phyloP scores from a whole-genome alignment of 2,113 vertebrate genomes.

The Sceloporus undulatus region DNA sequence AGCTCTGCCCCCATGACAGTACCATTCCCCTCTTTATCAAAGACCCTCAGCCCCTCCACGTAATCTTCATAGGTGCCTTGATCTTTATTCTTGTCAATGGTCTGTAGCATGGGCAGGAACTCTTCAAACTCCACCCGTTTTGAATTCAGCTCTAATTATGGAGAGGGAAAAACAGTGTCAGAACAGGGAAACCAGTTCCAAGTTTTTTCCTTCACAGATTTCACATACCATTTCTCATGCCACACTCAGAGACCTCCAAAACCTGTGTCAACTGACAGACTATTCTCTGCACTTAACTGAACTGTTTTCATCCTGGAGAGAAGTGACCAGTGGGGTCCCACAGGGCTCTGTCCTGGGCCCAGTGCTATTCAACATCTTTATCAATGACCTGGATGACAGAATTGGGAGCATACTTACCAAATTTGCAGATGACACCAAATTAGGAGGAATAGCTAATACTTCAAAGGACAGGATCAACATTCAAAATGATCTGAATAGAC shows the following conservation, averaged over 20 bases:
- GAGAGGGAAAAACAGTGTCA: background rate
- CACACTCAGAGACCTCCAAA: background rate
- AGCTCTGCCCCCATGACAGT: constrained; percentile 95
- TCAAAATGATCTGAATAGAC: no score
- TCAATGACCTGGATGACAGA: no score
- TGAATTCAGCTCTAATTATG: constrained; percentile 83
- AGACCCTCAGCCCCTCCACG: constrained; percentile 90
- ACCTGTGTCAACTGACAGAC: background rate
- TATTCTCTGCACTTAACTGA: background rate
- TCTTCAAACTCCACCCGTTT: constrained; percentile 88
- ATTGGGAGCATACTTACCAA: no score
- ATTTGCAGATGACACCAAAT: no score
- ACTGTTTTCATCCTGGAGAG: background rate
- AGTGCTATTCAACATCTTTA: no score
- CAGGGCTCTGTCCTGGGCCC: no score
- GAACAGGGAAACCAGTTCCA: background rate
- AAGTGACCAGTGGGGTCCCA: no score
- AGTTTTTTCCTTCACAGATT: background rate
- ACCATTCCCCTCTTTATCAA: constrained; percentile 94
- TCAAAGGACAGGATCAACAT: no score
- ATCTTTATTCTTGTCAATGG: constrained; percentile 90
- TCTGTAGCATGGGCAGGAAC: constrained; percentile 93
- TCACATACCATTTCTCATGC: background rate
- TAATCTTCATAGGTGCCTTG: constrained; percentile 92
- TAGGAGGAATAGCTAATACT: no score